A percentile compares a stretch with the other conserved stretches of the same genome.
Conservation (phyloP, 2,888 invertebrate species). For the Dryocosmus kuriphilus region DNA sequence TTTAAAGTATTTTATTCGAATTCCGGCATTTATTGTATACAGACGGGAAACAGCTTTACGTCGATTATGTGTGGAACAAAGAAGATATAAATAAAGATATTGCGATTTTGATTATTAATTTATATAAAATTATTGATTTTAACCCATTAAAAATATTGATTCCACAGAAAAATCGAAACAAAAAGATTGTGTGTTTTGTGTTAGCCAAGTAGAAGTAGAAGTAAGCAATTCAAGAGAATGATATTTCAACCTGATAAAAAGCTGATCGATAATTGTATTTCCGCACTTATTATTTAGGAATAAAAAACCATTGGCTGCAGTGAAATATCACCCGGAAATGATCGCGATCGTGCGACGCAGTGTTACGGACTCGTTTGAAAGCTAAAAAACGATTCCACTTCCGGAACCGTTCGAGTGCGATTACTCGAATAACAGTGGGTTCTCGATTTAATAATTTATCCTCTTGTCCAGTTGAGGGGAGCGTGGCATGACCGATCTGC, state of each 20-base stretch:
- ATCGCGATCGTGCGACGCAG: conserved; percentile 17
- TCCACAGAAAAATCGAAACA: no score
- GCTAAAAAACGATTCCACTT: conserved; percentile 34
- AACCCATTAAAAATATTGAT: no score
- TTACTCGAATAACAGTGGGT: conserved; percentile 23
- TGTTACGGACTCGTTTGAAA: conserved; percentile 27
- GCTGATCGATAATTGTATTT: not conserved
- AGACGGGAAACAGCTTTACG: no score
- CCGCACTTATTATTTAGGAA: not conserved
- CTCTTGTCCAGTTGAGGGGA: conserved; percentile 7
- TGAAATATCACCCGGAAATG: conserved; percentile 23
- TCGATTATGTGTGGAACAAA: no score
- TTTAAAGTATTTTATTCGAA: no score
- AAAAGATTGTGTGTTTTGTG: no score
- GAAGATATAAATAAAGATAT: no score
- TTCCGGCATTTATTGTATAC: no score
- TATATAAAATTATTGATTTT: no score
- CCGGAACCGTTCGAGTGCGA: conserved; percentile 32
- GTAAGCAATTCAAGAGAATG: not conserved
- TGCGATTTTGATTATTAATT: no score
- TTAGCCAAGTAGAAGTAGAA: no score
- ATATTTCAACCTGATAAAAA: not conserved
- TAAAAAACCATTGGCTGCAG: not conserved
- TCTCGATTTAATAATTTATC: conserved; percentile 35
- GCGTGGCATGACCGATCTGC: conserved; percentile 21